Evolutionary conservation across 35 echinoderm and acorn worm species (phyloP), one percentile per base, ranked within the genome.

Genomic region (Holothuria glaberrima): DNA sequence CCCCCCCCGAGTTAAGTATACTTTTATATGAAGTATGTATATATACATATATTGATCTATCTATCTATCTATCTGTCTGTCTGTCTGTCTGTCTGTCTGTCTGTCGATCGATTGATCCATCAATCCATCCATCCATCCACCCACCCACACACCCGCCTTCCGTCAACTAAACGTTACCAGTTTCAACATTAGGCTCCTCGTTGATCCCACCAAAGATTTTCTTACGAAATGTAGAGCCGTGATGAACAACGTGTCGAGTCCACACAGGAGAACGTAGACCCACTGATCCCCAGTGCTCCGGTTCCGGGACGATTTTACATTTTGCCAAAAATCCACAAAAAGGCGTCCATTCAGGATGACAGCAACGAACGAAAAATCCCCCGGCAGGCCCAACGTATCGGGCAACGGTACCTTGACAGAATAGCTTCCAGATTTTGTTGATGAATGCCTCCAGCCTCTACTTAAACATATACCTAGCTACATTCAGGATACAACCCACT

Each of bases 401-500:
- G 44, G 44, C 44, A 46, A 46, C 10, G 44, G 44, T 66, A 66
- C 63, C 63, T 0, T 5, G 63, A 66, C 12, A 19, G 63, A 66
- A 66, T 66, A 46, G 4, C 10, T 4, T 46, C 4, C 44, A 46
- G 44, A 10, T 4, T 46, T 46, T 46, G 44, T 46, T 46, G 44
- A n/a, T n/a, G n/a, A n/a, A 46, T 46, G 44, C 1, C 63, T 66
- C 21, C 27, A 45, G 30, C 79, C 44, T 20, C 41, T 82, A 25
- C n/a, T 82, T 5, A 58, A 28, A 9, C 25, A 58, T 58, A 26
- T 58, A 33, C 4, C 41, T 14, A 82, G 79, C 54, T 58, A 56
- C 79, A 54, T 5, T 1, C 79, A 82, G 6, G 79, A 56, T 25
- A 82, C 79, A 0, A 82, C 79, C 4, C 79, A 82, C 30, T 82